Evolutionary conservation across 2,113 vertebrate genomes (phyloP), one percentile per base, ranked within the genome.

Genomic region (Sebastes fasciatus): DNA sequence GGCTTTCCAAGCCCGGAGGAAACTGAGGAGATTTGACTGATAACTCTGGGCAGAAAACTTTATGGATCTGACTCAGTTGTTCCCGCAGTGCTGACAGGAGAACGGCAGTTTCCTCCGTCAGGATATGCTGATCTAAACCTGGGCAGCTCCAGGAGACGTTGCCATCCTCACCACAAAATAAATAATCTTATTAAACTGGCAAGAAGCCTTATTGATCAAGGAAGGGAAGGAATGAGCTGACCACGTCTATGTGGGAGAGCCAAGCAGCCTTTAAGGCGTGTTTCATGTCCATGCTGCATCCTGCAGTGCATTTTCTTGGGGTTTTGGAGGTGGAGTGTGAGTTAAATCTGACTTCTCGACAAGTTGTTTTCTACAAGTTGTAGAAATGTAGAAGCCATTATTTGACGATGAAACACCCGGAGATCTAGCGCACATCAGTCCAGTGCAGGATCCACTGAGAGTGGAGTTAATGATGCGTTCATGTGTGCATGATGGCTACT

Each of bases 1-100:
- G 43, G 66, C 19, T 75, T 13, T 81, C 61, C 16, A 34, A 63
- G 65, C 69, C 52, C 19, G 5, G 57, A 72, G 43, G 42, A 72
- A 55, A 60, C 52, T 23, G 17, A 13, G 26, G 2, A 73, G 84
- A 86, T 86, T 60, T 78, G 68, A 73, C 67, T n/a, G 89, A 88
- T 89, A 80, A 82, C 68, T 83, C 76, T 58, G 79, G 62, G 69
- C 42, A 75, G 57, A 77, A 67, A 65, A 45, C 1, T 6, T 74
- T 54, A 55, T 48, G 55, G 65, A 74, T 68, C 55, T 66, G 63
- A 72, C n/a, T 89, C 61, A 57, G 66, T 40, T 66, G 8, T 57
- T 80, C 12, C 61, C 58, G 14, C 21, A 8, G 17, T 2, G 14
- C 49, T 80, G 64, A 77, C 49, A 79, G 76, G 10, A 58, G 34